Evolutionary conservation across 2,113 vertebrate species (phyloP), one percentile per base, ranked within the genome.

Genomic region (Polyodon spathula): DNA sequence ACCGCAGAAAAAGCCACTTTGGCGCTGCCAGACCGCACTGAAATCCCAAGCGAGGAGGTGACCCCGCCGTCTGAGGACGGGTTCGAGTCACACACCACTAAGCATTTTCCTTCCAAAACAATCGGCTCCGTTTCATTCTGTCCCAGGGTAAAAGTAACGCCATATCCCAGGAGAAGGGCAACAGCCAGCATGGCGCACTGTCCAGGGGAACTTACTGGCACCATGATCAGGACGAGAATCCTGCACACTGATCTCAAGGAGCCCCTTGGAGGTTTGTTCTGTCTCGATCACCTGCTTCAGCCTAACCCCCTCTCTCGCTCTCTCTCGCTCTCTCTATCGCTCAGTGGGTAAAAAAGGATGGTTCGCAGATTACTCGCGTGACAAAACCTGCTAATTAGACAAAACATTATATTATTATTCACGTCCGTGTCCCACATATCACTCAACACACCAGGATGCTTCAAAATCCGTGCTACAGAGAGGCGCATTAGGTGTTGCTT

Each of bases 121-220:
- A 98, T 97, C 75, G 95, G 95, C 67, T 98, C 95, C 59, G 95
- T 97, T 73, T 97, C 95, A 70, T 98, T 97, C 86, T 93, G 95
- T 56, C 91, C 91, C 66, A 82, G 54, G 84, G 88, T 74, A 78
- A 80, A 55, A 81, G 76, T 81, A 85, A 83, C 72, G 66, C 79
- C 74, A 72, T 79, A 82, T 78, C 81, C 84, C 78, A 94, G 71
- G 68, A 95, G 80, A 62, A 94, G 76, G 54, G 72, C 71, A 72
- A 89, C 79, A 68, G 83, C 84, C 86, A 92, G 82, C 77, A 86
- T 86, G 82, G 85, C 85, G 76, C 70, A 81, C 69, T 68, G 73
- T 82, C 81, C 83, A 72, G 72, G 76, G 77, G 70, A 83, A 76
- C 78, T 76, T 75, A 73, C 74, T 78, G 81, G 78, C 77, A 82